These are phyloP conservation scores for Lepidochrysops patricia DNA, from an alignment of 2,888 invertebrate genomes.

Conservation along the genomic window DNA sequence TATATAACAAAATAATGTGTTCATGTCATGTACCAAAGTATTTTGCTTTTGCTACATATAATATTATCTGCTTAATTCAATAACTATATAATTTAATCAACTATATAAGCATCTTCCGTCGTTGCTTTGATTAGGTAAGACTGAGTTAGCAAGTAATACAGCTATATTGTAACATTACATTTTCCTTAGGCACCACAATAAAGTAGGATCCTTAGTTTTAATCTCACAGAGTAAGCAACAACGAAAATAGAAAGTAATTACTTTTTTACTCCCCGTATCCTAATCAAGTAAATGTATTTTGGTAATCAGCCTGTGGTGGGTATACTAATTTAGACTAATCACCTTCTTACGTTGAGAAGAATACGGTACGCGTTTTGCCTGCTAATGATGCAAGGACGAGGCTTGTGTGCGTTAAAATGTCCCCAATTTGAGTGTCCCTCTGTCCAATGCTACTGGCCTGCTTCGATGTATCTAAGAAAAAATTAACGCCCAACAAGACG, in stretches of 20 bases:
- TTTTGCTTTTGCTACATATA: no score
- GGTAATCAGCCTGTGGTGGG: constrained; percentile 7
- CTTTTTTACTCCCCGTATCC: not conserved
- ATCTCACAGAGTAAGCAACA: not conserved
- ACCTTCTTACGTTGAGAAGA: constrained; percentile 33
- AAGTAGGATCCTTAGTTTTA: not conserved
- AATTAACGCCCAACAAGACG: no score
- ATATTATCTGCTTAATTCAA: no score
- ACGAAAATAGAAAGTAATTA: not conserved
- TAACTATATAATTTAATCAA: no score
- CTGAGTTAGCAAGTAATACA: no score
- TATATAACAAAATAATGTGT: no score
- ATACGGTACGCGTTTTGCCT: constrained; percentile 21
- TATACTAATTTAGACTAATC: constrained; percentile 58
- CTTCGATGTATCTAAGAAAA: no score
- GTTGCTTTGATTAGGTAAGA: no score
- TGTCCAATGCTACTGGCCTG: not conserved
- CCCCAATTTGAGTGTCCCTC: not conserved
- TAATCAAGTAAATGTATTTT: not conserved
- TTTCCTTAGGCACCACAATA: no score
- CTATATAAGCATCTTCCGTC: no score
- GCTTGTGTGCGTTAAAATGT: not conserved
- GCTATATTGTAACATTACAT: no score
- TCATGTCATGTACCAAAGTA: no score
- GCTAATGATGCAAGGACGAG: not conserved